phyloP scores from a whole-genome alignment of 1,140 invertebrate species.

The Oedothorax gibbosus region DNA sequence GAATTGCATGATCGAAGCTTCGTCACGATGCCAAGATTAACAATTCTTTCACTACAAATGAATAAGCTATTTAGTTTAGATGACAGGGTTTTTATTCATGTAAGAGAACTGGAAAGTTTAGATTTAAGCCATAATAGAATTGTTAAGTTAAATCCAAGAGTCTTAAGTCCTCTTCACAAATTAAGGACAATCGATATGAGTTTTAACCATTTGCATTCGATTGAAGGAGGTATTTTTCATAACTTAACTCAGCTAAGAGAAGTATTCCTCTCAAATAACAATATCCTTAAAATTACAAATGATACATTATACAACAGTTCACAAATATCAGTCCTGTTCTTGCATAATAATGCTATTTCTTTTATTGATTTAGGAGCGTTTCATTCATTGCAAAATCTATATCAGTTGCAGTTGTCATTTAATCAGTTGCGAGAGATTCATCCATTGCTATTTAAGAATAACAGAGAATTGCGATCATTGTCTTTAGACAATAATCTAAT shows the following conservation, averaged over 20 bases:
- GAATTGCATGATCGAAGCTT: constrained; percentile 81
- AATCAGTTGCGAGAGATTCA: constrained; percentile 86
- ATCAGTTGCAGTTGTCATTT: constrained; percentile 85
- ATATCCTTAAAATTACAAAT: constrained; percentile 84
- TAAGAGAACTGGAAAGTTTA: constrained; percentile 81
- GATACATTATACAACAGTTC: constrained; percentile 83
- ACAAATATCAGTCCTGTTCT: constrained; percentile 82
- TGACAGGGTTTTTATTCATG: constrained; percentile 78
- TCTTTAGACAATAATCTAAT: constrained; percentile 93
- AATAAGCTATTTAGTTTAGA: constrained; percentile 81
- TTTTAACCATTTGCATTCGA: constrained; percentile 87
- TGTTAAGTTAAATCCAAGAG: constrained; percentile 66
- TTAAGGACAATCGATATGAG: constrained; percentile 85
- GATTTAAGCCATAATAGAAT: constrained; percentile 91
- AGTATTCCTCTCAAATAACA: constrained; percentile 90
- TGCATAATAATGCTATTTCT: constrained; percentile 87
- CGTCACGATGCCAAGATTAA: constrained; percentile 80
- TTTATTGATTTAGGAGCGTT: constrained; percentile 81
- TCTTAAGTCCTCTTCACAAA: constrained; percentile 79
- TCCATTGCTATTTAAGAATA: constrained; percentile 78
- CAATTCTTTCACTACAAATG: constrained; percentile 83
- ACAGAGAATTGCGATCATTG: constrained; percentile 81
- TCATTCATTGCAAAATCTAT: constrained; percentile 78
- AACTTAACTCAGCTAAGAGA: constrained; percentile 81
- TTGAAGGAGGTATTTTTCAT: constrained; percentile 81